Base-by-base conservation (phyloP, 2,113 vertebrate species). In the Capreolus pygargus region DNA sequence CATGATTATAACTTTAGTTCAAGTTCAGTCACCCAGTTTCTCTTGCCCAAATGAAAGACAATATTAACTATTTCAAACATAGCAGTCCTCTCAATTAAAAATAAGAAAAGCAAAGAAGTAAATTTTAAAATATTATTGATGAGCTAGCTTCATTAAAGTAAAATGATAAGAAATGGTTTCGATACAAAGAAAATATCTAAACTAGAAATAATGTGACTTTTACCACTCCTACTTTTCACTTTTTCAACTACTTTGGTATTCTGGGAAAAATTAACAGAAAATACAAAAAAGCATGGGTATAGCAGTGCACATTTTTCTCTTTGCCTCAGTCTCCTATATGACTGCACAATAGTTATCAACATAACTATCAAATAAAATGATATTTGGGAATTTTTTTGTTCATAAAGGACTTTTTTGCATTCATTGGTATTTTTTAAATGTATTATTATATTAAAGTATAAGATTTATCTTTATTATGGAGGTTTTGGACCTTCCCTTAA, bases 381-480 rank as follows among this genome's bases (percentile, higher is more conserved):
- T 70, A 83, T 87, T 94, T 86, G 36, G 16, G 12, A 13, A 13
- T 5, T 13, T 28, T 92, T 54, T 86, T 28, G 19, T 45, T 47
- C 36, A n/a, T 82, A 84, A 64, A 85, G 25, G 36, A n/a, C 19
- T 36, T 96, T 78, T 82, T 85, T 28, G n/a, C 76, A 94, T 91
- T 95, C 43, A 84, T 39, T 91, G 87, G 7, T 28, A 82, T 83
- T 91, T 95, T 60, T 60, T 0, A 74, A 94, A 96, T 88, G 58
- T 85, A 76, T 9, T 88, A 1, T 15, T 88, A 1, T 15, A 58
- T 55, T 94, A 50, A 89, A 76, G 33, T 55, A 27, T 82, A 55
- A 82, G 92, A 89, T 58, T 97, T 95, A 93, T 86, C 79, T 96
- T 89, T 43, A 83, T 97, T 93, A 91, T 28, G 84, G 23, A 95